Conservation (phyloP, 2,888 invertebrate genomes). For the Orthosia gracilis region DNA sequence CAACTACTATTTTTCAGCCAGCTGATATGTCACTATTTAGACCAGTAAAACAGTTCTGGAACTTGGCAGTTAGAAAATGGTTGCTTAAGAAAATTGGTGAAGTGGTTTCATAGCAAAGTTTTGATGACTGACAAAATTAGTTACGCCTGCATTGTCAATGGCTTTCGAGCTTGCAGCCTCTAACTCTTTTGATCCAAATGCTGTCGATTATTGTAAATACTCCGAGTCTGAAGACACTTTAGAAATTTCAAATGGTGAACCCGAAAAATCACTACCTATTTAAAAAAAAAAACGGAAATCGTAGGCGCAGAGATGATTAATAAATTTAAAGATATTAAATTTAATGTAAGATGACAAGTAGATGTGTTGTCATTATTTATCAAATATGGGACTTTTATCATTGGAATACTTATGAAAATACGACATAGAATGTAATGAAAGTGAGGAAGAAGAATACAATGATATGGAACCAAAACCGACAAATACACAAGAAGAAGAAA, state of each 20-base stretch:
- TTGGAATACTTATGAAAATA: background rate
- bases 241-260: background rate
- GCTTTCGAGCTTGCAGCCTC: background rate
- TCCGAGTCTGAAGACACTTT: background rate
- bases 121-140: background rate
- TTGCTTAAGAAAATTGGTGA: background rate
- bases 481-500: background rate
- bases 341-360: background rate
- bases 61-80: background rate
- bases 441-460: background rate
- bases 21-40: background rate
- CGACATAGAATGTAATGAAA: background rate
- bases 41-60: constrained; percentile 1
- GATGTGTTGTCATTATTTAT: background rate
- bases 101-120: background rate
- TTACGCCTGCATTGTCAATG: background rate
- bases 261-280: background rate
- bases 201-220: too few species aligned
- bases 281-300: background rate
- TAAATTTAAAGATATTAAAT: background rate
- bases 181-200: too few species aligned
- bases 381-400: background rate
- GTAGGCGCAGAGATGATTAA: background rate
- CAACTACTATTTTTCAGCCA: background rate
- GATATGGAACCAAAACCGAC: background rate